Evolutionary conservation across 2,113 vertebrate species (phyloP).

Genomic region (Scolopax mira): DNA sequence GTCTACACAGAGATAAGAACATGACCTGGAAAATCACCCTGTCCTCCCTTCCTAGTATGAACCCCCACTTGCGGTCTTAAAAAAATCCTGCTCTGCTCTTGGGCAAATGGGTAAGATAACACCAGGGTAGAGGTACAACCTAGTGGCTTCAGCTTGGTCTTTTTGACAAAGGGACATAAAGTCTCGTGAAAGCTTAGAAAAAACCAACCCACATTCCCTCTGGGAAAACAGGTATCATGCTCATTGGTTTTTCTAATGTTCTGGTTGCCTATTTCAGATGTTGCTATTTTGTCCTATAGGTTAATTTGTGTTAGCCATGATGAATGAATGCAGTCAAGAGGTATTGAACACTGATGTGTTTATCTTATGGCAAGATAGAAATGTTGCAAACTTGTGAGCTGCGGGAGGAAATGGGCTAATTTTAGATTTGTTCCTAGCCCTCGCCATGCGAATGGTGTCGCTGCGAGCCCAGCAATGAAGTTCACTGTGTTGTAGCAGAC

Average conservation of each 20-base stretch:
- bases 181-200: neutral
- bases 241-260: accelerated
- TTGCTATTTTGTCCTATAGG: neutral
- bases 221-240: neutral
- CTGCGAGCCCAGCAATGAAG: slow-evolving; percentile 99
- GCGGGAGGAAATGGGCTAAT: slow-evolving; percentile 76
- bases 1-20: neutral
- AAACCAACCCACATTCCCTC: accelerated
- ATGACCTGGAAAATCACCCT: neutral
- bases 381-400: slow-evolving; percentile 73
- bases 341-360: slow-evolving; percentile 57
- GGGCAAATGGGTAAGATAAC: neutral
- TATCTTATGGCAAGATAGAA: slow-evolving; percentile 69
- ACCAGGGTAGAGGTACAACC: neutral
- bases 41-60: neutral
- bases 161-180: neutral
- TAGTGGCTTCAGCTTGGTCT: neutral
- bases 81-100: neutral
- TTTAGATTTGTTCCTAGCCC: slow-evolving; percentile 83
- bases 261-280: neutral
- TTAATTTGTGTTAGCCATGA: neutral
- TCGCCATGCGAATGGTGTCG: slow-evolving; percentile 97
- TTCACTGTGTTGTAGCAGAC: slow-evolving; percentile 99
- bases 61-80: neutral
- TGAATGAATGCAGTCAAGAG: slow-evolving; percentile 26